Evolutionary conservation across 2,888 invertebrate genomes (phyloP), one percentile per base, ranked within the genome.

Genomic region (Sesamia inferens): DNA sequence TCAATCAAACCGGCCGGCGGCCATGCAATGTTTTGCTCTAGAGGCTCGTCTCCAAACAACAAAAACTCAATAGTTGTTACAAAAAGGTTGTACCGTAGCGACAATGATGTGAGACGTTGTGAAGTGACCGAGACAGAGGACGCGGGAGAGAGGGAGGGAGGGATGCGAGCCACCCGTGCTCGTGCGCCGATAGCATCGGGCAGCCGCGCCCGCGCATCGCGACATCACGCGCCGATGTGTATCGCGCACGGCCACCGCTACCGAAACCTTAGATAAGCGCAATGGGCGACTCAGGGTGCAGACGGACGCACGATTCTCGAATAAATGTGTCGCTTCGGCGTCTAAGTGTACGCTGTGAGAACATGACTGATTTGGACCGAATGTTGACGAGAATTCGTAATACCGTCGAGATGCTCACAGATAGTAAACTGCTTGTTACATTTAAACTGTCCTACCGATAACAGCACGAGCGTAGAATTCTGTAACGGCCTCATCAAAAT

Each of bases 221-320:
- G 91, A 92, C 93, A 92, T 93, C 93, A 93, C 94, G 94, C 90
- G 90, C 90, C 89, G 94, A 94, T 95, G 87, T 82, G 75, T 93
- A 95, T 95, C 95, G 86, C 79, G 77, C 84, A 83, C 85, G 85
- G 81, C 83, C 80, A 79, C 86, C 80, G 92, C 92, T 91, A 91
- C 92, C 88, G 91, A 88, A 89, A 89, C 87, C 85, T 80, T 81
- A 85, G 90, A 91, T 89, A 89, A 88, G 85, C 80, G 79, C 83
- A 84, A 82, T 85, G 88, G 88, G 87, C 85, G 87, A 84, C 85
- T 76, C 79, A 77, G 89, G 89, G 87, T 88, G 87, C 87, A 86
- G 78, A 85, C 83, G 71, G 84, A 83, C 90, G 89, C 94, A 95
- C 95, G 95, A 95, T 90, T 94, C 92, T 90, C 90, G 86, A 92